Percentiles rank a stretch among this genome's conserved stretches.
Conservation (phyloP, 2,888 invertebrate genomes). For the Lepidochrysops patricia region DNA sequence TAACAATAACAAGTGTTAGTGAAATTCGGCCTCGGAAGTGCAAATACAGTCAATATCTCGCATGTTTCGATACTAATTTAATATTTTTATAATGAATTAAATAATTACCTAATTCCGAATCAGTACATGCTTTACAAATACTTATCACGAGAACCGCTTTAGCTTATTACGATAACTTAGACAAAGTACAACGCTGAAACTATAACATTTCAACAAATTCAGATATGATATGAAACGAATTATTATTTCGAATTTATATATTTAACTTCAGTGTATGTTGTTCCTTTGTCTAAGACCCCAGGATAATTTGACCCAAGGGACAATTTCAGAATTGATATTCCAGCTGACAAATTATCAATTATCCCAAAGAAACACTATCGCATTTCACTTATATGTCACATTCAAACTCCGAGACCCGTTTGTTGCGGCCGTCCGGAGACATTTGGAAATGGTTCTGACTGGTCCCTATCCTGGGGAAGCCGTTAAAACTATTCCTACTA, state of each 20-base stretch:
- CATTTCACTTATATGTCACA: conserved; percentile 63
- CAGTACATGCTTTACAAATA: conserved; percentile 10
- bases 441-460: conserved; percentile 61
- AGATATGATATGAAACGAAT: too few relatives aligned
- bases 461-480: conserved; percentile 58
- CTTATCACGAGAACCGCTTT: conserved; percentile 4
- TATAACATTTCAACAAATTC: background rate
- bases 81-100: conserved; percentile 7
- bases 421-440: conserved; percentile 64
- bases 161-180: background rate
- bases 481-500: conserved; percentile 68
- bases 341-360: background rate
- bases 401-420: conserved; percentile 77
- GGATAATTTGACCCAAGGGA: background rate
- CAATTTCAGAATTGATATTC: background rate
- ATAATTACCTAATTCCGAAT: conserved; percentile 13
- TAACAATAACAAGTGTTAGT: background rate
- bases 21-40: conserved; percentile 30
- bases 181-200: background rate
- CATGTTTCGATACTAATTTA: conserved; percentile 4
- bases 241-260: too few relatives aligned
- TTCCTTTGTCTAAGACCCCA: background rate
- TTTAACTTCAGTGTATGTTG: background rate
- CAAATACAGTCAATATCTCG: background rate
- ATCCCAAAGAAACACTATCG: background rate